Conservation (phyloP, 1,140 invertebrate genomes). For the Teleogryllus occipitalis region DNA sequence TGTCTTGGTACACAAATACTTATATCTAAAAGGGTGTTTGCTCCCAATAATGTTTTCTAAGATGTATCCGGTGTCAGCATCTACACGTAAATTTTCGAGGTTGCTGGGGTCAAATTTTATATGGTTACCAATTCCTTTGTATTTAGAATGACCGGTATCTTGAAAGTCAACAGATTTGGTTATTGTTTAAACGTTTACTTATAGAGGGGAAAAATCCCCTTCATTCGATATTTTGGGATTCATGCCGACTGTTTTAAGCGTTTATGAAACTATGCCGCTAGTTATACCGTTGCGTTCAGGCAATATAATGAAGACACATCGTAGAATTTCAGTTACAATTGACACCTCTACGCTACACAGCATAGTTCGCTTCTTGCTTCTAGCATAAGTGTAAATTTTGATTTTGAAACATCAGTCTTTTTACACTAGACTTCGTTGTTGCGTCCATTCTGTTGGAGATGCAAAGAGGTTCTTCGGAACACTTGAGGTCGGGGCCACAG, state of each 20-base stretch:
- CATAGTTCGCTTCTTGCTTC: not conserved
- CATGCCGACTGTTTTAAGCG: not conserved
- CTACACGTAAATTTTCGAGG: not conserved
- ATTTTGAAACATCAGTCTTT: not conserved
- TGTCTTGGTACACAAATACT: not conserved
- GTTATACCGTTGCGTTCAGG: not conserved
- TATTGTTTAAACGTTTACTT: not conserved
- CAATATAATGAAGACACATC: not conserved
- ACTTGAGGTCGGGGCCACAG: constrained; percentile 2
- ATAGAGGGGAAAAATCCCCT: not conserved
- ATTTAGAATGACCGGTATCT: not conserved
- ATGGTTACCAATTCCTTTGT: not conserved
- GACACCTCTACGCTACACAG: not conserved
- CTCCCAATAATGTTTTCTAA: not conserved
- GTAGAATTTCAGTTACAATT: not conserved
- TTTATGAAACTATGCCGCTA: not conserved
- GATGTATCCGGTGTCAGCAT: not conserved
- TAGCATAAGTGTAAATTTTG: not conserved
- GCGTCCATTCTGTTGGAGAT: not conserved
- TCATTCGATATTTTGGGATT: not conserved
- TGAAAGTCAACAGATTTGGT: not conserved
- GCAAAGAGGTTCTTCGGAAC: not conserved
- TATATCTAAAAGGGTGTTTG: not conserved
- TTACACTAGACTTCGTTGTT: not conserved
- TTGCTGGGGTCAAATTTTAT: not conserved